Percentiles rank a stretch among this genome's conserved stretches.
Conservation (phyloP, 1,140 invertebrate species). For the Panulirus ornatus region DNA sequence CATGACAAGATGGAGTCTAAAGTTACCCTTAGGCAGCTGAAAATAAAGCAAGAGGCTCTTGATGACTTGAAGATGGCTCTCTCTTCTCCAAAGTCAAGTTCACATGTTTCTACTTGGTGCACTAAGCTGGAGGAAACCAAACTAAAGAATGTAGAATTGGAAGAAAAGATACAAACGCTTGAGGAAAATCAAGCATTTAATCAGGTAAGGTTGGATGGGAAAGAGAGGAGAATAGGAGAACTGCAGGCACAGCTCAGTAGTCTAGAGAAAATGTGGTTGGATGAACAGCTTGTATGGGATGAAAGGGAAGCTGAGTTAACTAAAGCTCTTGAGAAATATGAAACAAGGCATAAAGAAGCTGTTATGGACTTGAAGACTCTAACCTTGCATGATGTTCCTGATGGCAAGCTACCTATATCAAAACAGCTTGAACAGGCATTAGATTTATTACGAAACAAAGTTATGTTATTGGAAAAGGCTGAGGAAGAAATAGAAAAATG, state of each 20-base stretch:
- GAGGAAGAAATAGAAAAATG: constrained; percentile 49
- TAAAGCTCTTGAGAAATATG: constrained; percentile 38
- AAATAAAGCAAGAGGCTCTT: constrained; percentile 59
- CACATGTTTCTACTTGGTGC: constrained; percentile 42
- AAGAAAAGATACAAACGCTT: constrained; percentile 48
- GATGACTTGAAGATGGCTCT: constrained; percentile 61
- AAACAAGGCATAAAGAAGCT: constrained; percentile 33
- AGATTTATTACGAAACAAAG: constrained; percentile 37
- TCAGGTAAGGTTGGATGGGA: constrained; percentile 25
- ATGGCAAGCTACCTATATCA: constrained; percentile 18
- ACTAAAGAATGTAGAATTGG: constrained; percentile 52
- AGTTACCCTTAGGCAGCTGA: constrained; percentile 50
- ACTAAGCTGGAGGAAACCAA: constrained; percentile 58
- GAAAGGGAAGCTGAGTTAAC: constrained; percentile 48
- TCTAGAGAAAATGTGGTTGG: constrained; percentile 64
- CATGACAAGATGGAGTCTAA: constrained; percentile 62
- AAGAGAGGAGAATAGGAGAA: constrained; percentile 46
- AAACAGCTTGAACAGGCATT: constrained; percentile 38
- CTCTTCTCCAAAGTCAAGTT: constrained; percentile 10
- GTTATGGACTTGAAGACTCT: constrained; percentile 34
- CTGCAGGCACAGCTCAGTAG: constrained; percentile 45
- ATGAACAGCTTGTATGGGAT: constrained; percentile 58
- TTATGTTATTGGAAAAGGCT: constrained; percentile 7
- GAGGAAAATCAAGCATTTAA: constrained; percentile 41
- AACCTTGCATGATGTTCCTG: constrained; percentile 17